Conservation (phyloP, 1,140 invertebrate genomes). For the Antheraea mylitta region DNA sequence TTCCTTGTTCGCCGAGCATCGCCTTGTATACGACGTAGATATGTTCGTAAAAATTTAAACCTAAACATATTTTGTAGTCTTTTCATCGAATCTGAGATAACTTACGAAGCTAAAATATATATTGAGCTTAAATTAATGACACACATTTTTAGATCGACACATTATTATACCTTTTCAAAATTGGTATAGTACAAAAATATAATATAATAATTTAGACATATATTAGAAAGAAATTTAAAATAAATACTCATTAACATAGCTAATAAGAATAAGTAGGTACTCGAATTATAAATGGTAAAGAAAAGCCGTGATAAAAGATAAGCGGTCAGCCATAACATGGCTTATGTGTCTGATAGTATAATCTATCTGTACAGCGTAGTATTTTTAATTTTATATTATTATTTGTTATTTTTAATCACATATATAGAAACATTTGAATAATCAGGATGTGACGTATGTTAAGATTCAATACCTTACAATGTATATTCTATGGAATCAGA, state of each 20-base stretch:
- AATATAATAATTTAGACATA: no score
- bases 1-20: constrained; percentile 59
- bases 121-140: constrained; percentile 21
- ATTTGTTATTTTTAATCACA: not conserved
- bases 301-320: no score
- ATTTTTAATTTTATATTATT: no score
- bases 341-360: no score
- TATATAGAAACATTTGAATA: not conserved
- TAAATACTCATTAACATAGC: no score
- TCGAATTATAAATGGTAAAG: not conserved
- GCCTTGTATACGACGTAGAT: constrained; percentile 68
- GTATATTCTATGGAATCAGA: not conserved
- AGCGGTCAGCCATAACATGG: no score
- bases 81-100: constrained; percentile 76
- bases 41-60: constrained; percentile 75
- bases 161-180: not conserved
- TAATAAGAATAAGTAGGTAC: not conserved
- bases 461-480: not conserved
- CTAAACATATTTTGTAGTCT: constrained; percentile 72
- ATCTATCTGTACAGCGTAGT: no score
- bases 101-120: constrained; percentile 68
- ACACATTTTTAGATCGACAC: not conserved
- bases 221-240: no score
- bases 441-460: not conserved
- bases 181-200: no score